Percentiles rank a stretch among this genome's conserved stretches.
Evolutionary conservation across 2,797 vertebrate species (phyloP).

Genomic region (Heliangelus exortis): DNA sequence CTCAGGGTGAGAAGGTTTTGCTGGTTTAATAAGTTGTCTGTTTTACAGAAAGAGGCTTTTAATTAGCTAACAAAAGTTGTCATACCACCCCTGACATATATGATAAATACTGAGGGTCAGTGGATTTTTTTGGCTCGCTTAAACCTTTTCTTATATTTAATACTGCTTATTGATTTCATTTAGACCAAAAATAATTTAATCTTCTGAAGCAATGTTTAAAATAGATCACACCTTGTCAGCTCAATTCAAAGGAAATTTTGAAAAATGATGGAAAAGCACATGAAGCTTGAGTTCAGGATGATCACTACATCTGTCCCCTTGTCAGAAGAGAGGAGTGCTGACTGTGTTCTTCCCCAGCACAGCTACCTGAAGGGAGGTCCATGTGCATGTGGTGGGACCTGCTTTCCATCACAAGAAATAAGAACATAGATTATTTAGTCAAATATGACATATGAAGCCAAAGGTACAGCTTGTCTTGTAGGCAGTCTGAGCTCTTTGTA

Average conservation of each 20-base stretch:
- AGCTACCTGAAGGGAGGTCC: neutral
- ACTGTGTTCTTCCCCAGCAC: neutral
- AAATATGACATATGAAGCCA: neutral
- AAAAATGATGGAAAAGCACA: conserved; percentile 33
- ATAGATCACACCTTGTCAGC: conserved; percentile 30
- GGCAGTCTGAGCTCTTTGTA: neutral
- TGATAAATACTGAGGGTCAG: neutral
- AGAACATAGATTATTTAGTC: neutral
- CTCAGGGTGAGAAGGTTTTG: neutral
- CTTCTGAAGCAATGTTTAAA: conserved; percentile 59
- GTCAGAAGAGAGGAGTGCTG: neutral
- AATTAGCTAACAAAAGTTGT: conserved; percentile 6
- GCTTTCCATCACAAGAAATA: neutral
- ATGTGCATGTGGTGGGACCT: rapidly evolving
- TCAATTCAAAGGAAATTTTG: conserved; percentile 46
- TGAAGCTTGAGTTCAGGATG: neutral
- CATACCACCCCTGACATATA: neutral
- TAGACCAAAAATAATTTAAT: conserved; percentile 58
- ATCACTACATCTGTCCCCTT: neutral
- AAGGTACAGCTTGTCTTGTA: neutral
- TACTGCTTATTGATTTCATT: conserved; percentile 52
- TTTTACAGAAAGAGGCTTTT: neutral
- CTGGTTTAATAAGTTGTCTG: neutral
- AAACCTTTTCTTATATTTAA: conserved; percentile 35
- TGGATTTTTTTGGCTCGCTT: neutral